Base-by-base conservation (phyloP, 2,888 invertebrate species). In the Diploptera punctata region DNA sequence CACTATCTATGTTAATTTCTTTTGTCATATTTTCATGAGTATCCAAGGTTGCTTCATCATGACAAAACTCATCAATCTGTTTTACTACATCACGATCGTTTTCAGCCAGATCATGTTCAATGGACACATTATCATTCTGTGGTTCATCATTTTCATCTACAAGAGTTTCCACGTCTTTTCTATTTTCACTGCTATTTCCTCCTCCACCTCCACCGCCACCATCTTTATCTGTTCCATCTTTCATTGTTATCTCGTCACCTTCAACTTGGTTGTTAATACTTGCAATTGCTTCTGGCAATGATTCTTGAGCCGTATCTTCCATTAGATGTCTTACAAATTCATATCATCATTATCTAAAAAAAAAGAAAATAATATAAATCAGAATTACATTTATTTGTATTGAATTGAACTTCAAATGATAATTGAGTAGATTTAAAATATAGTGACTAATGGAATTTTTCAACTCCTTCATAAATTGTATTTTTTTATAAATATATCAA, bases 281-380 rank as follows among this genome's bases (percentile, higher is more conserved):
- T 1, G 16, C 7, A 7, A 19, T 29, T n/a, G 29, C 16, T 18
- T n/a, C 26, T 13, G 10, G 13, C 16, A 24, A 24, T 13, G n/a
- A 29, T 57, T 57, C 57, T 29, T 57, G 31, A n/a, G 26, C n/a
- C 3, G 3, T 57, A 13, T 16, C 31, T 57, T 57, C 57, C 57
- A 57, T 57, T 5, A n/a, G n/a, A 18, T 57, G 4, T 19, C 29
- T 16, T n/a, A 52, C 3, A 16, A 18, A n/a, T n/a, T 26, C 19
- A 57, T 57, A 10, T 57, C 26, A 57, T 29, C 57, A 57, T 57
- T 29, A 57, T 57, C 57, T 57, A n/a, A 2, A 57, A 57, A 16
- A 24, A 31, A n/a, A n/a, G 29, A 2, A 57, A 52, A 33, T 33
- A 10, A 33, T 5, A 10, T 33, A 10, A 7, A 10, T 7, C 5